Evolutionary conservation across 2,113 vertebrate genomes (phyloP), one percentile per base, ranked within the genome.

Genomic region (Sorex araneus): DNA sequence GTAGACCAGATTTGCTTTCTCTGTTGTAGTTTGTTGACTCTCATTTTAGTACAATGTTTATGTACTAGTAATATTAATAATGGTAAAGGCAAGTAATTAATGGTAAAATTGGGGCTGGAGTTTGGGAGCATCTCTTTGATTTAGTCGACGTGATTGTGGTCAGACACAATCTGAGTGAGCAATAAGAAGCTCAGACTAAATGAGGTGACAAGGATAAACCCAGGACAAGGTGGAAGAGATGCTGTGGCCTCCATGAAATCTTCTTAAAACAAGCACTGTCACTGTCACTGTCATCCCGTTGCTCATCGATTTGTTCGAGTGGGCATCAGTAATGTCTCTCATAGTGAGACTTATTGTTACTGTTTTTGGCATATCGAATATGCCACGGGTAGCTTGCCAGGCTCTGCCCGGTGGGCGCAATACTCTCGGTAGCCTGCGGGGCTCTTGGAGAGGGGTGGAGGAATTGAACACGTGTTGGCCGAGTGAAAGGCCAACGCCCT

Each of bases 11-110:
- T 85, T 75, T 91, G 64, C 5, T 28, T 28, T 84, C 28, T 73
- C 12, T 70, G 47, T 36, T 83, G 1, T 60, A 63, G 25, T 64
- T 87, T 67, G 34, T 21, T 69, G 50, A 67, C 25, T 83, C 8
- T 21, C 3, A n/a, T 89, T 89, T 30, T 43, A 36, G 54, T 45
- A 54, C 69, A 81, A 0, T 34, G 70, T 57, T 64, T 11, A 36
- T 45, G 82, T 90, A 25, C 86, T 91, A 66, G 66, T 89, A 88
- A 75, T 71, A 67, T 57, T 73, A 79, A 34, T 73, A 71, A 36
- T 32, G 87, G 40, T 45, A 64, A 80, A 93, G 5, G 10, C 34
- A 23, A n/a, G 8, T 7, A 21, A 67, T 89, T 90, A 76, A 69
- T 81, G 18, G 19, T 30, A 32, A 84, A 89, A 23, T 79, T 50